phyloP scores from a whole-genome alignment of 2,888 invertebrate species.

The Byasa hedistus region DNA sequence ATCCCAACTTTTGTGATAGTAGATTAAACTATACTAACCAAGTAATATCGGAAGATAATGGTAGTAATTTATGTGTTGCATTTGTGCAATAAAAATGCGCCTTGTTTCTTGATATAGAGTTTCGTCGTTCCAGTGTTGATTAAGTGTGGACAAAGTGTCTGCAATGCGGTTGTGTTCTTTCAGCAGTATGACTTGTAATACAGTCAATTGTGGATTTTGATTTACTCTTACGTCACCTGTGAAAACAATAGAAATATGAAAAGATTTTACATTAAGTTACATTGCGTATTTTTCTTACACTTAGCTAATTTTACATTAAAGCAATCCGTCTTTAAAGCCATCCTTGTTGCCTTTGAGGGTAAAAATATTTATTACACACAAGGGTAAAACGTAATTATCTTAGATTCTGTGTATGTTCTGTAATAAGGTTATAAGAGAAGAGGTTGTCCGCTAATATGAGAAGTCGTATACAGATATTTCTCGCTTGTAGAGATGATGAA shows the following conservation, averaged over 20 bases:
- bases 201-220: slow-evolving; percentile 81
- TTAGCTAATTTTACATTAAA: too few relatives aligned
- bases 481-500: too few relatives aligned
- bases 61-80: slow-evolving; percentile 82
- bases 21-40: slow-evolving; percentile 50
- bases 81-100: slow-evolving; percentile 79
- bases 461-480: too few relatives aligned
- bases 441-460: too few relatives aligned
- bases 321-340: too few relatives aligned
- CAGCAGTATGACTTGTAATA: slow-evolving; percentile 79
- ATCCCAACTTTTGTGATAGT: neutral
- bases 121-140: slow-evolving; percentile 84
- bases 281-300: neutral
- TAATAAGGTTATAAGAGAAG: too few relatives aligned
- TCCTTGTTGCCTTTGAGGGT: too few relatives aligned
- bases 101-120: slow-evolving; percentile 82
- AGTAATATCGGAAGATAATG: slow-evolving; percentile 83
- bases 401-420: too few relatives aligned
- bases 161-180: slow-evolving; percentile 83
- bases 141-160: slow-evolving; percentile 71
- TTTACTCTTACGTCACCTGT: slow-evolving; percentile 80
- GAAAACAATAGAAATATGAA: neutral
- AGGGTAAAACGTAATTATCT: too few relatives aligned
- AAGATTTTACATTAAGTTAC: neutral
- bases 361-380: too few relatives aligned